phyloP scores from a whole-genome alignment of 2,888 invertebrate species.

The Drosophila prolongata region DNA sequence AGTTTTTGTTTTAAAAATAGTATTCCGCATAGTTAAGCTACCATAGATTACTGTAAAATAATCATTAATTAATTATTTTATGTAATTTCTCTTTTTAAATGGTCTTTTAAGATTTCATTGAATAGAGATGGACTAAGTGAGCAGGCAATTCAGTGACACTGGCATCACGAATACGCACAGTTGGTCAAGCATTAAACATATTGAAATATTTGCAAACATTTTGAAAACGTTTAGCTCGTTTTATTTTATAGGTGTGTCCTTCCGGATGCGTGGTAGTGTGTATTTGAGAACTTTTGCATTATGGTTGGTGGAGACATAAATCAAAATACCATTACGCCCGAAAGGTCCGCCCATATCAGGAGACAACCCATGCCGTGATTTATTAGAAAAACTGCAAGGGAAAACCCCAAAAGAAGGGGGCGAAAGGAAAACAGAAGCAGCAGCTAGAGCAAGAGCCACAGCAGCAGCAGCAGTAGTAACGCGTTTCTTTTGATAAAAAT shows the following conservation, averaged over 20 bases:
- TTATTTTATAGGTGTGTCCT: conserved; percentile 9
- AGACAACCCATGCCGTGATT: conserved; percentile 83
- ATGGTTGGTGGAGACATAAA: conserved; percentile 80
- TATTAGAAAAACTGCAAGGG: conserved; percentile 74
- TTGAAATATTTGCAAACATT: conserved; percentile 1
- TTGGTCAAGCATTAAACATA: neutral
- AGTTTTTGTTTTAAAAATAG: no score
- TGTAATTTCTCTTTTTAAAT: neutral
- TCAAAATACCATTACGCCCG: conserved; percentile 84
- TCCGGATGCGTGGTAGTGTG: conserved; percentile 21
- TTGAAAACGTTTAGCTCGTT: conserved; percentile 6
- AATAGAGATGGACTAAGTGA: neutral
- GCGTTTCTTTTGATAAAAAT: conserved; percentile 84
- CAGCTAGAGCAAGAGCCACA: conserved; percentile 52
- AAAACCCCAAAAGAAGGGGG: conserved; percentile 29
- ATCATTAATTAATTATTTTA: neutral
- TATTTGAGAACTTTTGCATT: conserved; percentile 81
- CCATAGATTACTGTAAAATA: neutral
- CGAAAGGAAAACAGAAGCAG: conserved; percentile 47
- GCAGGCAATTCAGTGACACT: neutral
- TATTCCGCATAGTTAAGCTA: neutral
- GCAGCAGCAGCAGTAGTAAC: conserved; percentile 70
- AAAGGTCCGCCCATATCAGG: conserved; percentile 81
- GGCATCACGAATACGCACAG: conserved; percentile 7
- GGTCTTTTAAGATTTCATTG: neutral